Evolutionary conservation across 2,797 vertebrate species (phyloP), one percentile per base, ranked within the genome.

Genomic region (Danio tinwini): DNA sequence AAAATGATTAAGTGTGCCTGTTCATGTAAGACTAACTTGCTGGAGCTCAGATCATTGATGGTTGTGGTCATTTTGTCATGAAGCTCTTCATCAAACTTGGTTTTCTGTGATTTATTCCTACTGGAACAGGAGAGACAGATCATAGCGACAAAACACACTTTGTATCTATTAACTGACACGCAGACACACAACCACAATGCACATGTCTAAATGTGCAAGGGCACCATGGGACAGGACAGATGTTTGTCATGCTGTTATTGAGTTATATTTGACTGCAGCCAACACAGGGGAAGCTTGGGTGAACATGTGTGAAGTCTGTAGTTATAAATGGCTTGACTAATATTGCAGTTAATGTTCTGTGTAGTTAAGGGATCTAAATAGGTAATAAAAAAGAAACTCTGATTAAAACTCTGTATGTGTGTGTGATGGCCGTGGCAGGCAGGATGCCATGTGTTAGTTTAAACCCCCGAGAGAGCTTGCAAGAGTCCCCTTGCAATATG

Each of bases 31-130:
- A 88, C 94, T 71, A 92, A 99, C 97, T 95, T 97, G 81, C 92
- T 95, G 81, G 94, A 95, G 88, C 93, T 97, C 85, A 99, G 95
- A 76, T 97, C 96, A 76, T 99, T 97, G 0, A 99, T 98, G 78
- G 97, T 96, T 0, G 95, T 96, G 77, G 96, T 94, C 96, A 99
- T 98, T 71, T 98, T 95, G 21, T 99, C 96, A 19, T 97, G 95
- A 29, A 95, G 93, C 86, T 98, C 96, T 63, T 98, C 97, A 71
- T 99, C 97, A 71, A 96, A 95, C 88, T 95, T 96, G 74, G 93
- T 96, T 90, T 95, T 98, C 89, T 97, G 97, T 85, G 97, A 96
- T 9, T 95, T 92, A 74, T 93, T 97, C 88, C 97, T 98, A 92
- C 58, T 81, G 52, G 87, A 72, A 85, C 76, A 83, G 86, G 88